Evolutionary conservation across 2,797 vertebrate species (phyloP).

Genomic region (Lophotriccus pileatus): DNA sequence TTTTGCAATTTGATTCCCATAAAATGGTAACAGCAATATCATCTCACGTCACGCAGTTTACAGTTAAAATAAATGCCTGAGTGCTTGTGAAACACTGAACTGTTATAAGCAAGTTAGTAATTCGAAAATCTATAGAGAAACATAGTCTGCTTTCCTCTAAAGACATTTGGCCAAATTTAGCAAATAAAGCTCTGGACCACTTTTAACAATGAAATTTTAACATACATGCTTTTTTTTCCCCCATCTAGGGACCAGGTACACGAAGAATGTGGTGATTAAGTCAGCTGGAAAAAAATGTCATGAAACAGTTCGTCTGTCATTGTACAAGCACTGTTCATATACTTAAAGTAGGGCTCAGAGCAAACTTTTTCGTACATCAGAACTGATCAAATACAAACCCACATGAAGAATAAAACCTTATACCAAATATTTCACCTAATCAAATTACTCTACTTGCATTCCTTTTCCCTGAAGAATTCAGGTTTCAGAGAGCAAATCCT

Average conservation of each 20-base stretch:
- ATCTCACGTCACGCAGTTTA: background rate
- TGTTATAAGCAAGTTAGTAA: background rate
- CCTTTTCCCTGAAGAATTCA: background rate
- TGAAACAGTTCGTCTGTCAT: background rate
- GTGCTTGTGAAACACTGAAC: background rate
- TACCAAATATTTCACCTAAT: background rate
- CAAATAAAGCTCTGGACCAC: background rate
- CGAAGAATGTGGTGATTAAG: background rate
- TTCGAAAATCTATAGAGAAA: background rate
- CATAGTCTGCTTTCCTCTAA: background rate
- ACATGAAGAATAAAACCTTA: background rate
- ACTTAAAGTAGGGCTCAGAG: background rate
- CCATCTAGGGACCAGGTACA: background rate
- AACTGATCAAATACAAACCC: background rate
- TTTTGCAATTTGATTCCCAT: background rate
- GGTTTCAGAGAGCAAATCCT: conserved; percentile 21
- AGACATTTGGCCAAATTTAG: background rate
- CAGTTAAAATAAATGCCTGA: background rate
- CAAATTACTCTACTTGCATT: background rate
- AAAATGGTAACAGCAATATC: background rate
- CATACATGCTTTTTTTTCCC: background rate
- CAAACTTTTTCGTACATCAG: background rate
- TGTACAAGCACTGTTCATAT: background rate
- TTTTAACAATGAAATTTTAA: background rate
- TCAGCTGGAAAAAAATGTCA: background rate